A percentile compares a stretch with the other conserved stretches of the same genome.
Conservation (phyloP, 2,113 vertebrate genomes). For the Istiophorus platypterus region DNA sequence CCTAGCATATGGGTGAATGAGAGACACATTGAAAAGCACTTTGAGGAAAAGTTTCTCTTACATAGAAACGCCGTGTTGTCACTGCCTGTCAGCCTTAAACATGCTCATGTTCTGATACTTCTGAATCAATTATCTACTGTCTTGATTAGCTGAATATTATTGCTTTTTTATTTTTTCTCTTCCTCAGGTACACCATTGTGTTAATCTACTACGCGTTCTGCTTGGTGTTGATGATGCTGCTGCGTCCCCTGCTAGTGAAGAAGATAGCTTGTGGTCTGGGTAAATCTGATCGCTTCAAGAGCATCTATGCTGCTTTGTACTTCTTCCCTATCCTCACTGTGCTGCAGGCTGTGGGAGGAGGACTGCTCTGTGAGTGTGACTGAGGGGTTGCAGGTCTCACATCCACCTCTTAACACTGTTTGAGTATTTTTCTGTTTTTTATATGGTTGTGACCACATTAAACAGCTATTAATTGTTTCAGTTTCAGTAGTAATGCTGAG, state of each 20-base stretch:
- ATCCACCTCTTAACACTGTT: too few species aligned
- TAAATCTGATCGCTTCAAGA: conserved; percentile 96
- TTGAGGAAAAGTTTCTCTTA: too few species aligned
- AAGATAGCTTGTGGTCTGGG: conserved; percentile 97
- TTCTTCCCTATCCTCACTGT: conserved; percentile 97
- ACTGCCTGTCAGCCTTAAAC: too few species aligned
- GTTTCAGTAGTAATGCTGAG: neutral
- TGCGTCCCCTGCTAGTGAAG: conserved; percentile 96
- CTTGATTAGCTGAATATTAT: too few species aligned
- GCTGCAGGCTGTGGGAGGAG: conserved; percentile 96
- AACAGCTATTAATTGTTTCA: neutral
- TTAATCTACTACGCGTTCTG: conserved; percentile 98
- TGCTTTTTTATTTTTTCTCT: neutral
- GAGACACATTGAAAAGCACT: too few species aligned
- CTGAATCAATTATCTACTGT: too few species aligned
- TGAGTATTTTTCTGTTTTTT: too few species aligned
- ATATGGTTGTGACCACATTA: neutral
- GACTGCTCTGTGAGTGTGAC: conserved; percentile 90
- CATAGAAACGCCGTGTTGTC: too few species aligned
- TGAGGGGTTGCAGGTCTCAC: neutral
- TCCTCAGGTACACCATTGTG: conserved; percentile 94
- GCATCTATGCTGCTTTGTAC: conserved; percentile 97
- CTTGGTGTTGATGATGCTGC: conserved; percentile 96
- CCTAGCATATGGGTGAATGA: too few species aligned
- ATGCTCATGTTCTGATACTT: too few species aligned